phyloP scores from a whole-genome alignment of 2,888 invertebrate species.

The Thyatira batis region DNA sequence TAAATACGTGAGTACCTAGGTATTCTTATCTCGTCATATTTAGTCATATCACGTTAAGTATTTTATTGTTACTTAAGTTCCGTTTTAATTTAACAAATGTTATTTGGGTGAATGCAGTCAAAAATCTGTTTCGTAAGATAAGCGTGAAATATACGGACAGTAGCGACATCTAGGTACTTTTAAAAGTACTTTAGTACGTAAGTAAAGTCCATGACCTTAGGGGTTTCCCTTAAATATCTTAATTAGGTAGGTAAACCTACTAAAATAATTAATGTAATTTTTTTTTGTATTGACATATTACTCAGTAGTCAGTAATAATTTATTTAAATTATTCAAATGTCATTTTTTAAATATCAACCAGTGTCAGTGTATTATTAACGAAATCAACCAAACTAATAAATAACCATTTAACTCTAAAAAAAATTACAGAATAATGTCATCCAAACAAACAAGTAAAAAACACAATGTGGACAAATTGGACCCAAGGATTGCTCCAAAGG shows the following conservation, averaged over 20 bases:
- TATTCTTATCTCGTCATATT: too few relatives aligned
- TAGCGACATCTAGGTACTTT: conserved; percentile 8
- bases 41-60: too few relatives aligned
- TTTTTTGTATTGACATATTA: neutral
- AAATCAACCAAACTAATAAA: neutral
- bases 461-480: conserved; percentile 10
- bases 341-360: neutral
- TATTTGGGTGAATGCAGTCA: too few relatives aligned
- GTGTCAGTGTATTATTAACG: neutral
- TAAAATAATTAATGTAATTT: neutral
- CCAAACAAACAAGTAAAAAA: conserved; percentile 12
- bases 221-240: neutral
- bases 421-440: conserved; percentile 26
- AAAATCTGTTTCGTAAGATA: too few relatives aligned
- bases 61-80: too few relatives aligned
- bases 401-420: conserved; percentile 9
- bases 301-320: too few relatives aligned
- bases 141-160: neutral
- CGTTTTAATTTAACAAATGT: too few relatives aligned
- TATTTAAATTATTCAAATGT: too few relatives aligned
- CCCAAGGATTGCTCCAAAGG: conserved; percentile 32
- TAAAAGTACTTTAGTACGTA: neutral
- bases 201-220: neutral
- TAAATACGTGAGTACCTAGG: too few relatives aligned
- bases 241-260: too few relatives aligned